These are phyloP conservation scores for Pimpla rufipes DNA, from an alignment of 2,888 invertebrate species.

Conservation along the genomic window DNA sequence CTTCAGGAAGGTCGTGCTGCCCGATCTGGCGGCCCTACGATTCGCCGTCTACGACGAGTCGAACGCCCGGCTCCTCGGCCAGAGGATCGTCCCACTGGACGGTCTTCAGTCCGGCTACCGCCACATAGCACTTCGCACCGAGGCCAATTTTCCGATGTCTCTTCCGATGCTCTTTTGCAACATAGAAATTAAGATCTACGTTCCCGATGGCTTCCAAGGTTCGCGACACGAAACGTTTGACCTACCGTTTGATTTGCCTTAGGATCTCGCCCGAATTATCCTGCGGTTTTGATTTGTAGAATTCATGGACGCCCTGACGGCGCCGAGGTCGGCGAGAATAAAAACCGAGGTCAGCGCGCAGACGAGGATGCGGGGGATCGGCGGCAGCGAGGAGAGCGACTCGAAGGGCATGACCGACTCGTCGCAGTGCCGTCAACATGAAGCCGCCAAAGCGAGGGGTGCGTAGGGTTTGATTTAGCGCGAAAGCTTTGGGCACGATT, in stretches of 20 bases:
- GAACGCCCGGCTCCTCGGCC: conserved; percentile 97
- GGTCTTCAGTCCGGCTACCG: conserved; percentile 99
- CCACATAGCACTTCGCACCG: conserved; percentile 98
- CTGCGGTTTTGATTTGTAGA: conserved; percentile 87
- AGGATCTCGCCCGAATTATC: background rate
- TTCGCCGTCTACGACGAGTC: conserved; percentile 99
- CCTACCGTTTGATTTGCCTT: background rate
- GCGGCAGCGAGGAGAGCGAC: conserved; percentile 95
- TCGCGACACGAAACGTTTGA: conserved; percentile 51
- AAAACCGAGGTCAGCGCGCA: conserved; percentile 84
- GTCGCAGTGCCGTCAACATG: conserved; percentile 77
- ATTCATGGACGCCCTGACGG: conserved; percentile 98
- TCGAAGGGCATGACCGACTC: conserved; percentile 84
- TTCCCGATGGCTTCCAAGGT: conserved; percentile 99
- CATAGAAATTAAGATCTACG: conserved; percentile 99
- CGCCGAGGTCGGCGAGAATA: conserved; percentile 90
- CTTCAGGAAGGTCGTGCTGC: conserved; percentile 99
- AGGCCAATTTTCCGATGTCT: conserved; percentile 99
- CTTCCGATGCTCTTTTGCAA: conserved; percentile 99
- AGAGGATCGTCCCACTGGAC: conserved; percentile 98
- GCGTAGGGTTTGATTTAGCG: conserved; percentile 21
- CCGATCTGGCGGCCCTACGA: conserved; percentile 98
- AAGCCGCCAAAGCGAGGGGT: conserved; percentile 82
- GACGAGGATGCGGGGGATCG: conserved; percentile 97
- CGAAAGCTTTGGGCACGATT: background rate